Conservation (phyloP, 1,140 invertebrate species). For the Lepidurus couesii region DNA sequence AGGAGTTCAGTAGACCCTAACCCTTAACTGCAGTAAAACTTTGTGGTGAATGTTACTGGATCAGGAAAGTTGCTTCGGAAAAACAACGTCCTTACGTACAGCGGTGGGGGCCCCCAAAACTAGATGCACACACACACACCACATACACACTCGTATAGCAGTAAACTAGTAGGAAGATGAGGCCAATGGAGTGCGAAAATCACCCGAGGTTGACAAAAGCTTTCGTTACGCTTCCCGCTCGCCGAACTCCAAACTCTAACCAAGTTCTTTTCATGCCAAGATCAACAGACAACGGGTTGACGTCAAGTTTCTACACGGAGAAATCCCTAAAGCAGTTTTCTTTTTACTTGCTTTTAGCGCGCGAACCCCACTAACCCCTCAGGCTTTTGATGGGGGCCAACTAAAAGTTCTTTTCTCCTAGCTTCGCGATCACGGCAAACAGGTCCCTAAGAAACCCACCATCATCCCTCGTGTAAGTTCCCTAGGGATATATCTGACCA, state of each 20-base stretch:
- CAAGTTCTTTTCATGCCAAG: no score
- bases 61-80: not conserved
- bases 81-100: not conserved
- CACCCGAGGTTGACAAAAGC: constrained; percentile 12
- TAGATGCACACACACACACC: not conserved
- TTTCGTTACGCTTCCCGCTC: not conserved
- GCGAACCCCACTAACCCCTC: no score
- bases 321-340: not conserved
- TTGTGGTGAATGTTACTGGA: not conserved
- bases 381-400: no score
- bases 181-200: constrained; percentile 21
- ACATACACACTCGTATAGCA: not conserved
- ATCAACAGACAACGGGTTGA: no score
- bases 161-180: not conserved
- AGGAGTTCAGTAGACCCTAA: not conserved
- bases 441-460: not conserved
- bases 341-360: no score
- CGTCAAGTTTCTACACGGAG: not conserved
- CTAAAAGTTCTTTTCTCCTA: not conserved
- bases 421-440: not conserved
- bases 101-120: not conserved
- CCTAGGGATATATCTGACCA: not conserved
- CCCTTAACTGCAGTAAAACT: not conserved
- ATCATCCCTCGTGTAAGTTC: not conserved
- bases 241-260: not conserved